Conservation (phyloP, 2,888 invertebrate species). For the Polydrusus tereticollis region DNA sequence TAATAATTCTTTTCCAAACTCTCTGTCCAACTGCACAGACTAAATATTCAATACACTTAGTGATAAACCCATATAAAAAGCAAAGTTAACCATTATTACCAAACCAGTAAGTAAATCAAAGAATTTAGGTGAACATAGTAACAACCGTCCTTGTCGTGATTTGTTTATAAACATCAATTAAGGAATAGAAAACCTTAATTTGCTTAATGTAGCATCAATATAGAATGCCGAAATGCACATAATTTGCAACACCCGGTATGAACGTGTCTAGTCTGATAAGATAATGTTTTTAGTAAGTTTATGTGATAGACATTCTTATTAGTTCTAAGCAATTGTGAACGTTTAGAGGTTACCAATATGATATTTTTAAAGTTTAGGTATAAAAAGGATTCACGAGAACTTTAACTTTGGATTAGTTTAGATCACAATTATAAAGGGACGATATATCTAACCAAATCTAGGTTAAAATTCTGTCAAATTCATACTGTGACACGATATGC, state of each 20-base stretch:
- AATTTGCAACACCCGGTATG: background rate
- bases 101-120: background rate
- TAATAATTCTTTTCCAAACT: too few species aligned
- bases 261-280: background rate
- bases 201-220: background rate
- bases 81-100: background rate
- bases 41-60: constrained; percentile 4
- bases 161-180: constrained; percentile 13
- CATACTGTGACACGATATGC: too few species aligned
- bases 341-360: too few species aligned
- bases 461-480: too few species aligned
- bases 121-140: constrained; percentile 10
- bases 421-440: too few species aligned
- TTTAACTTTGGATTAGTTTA: too few species aligned
- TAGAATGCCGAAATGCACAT: background rate
- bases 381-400: too few species aligned
- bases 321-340: too few species aligned
- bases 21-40: too few species aligned
- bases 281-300: background rate
- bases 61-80: too few species aligned
- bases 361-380: too few species aligned
- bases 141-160: constrained; percentile 1
- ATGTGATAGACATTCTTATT: background rate
- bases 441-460: too few species aligned
- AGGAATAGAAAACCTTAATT: background rate